Evolutionary conservation across 2,113 vertebrate genomes (phyloP).

Genomic region (Notothenia coriiceps): DNA sequence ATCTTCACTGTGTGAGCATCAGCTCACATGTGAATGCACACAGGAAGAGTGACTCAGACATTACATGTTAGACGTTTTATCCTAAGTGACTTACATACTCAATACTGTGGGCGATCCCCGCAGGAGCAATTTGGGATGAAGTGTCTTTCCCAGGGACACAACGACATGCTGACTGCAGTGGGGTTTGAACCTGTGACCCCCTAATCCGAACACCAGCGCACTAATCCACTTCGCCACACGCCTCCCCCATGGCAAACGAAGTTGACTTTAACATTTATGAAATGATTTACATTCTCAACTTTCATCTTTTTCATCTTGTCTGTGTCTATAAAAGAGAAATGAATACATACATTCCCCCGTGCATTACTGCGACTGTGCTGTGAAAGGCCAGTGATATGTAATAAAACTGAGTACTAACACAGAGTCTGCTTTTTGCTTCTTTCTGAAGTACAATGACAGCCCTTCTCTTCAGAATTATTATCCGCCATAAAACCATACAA

Average conservation of each 20-base stretch:
- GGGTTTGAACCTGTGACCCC: too few relatives aligned
- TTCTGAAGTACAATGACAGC: constrained; percentile 30
- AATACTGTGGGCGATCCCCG: too few relatives aligned
- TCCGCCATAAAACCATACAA: constrained; percentile 52
- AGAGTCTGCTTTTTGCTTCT: constrained; percentile 6
- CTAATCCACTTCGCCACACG: too few relatives aligned
- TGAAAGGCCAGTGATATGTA: constrained; percentile 32
- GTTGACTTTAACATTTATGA: background rate
- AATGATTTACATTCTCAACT: background rate
- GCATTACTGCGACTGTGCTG: background rate
- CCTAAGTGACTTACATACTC: too few relatives aligned
- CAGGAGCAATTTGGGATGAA: too few relatives aligned
- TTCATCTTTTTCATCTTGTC: background rate
- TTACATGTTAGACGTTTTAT: too few relatives aligned
- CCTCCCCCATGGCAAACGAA: constrained; percentile 3
- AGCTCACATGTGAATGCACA: constrained; percentile 16
- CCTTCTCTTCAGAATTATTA: constrained; percentile 33
- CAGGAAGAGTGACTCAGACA: constrained; percentile 34
- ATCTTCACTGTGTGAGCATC: background rate
- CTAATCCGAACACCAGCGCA: too few relatives aligned
- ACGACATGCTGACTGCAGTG: too few relatives aligned
- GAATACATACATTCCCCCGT: background rate
- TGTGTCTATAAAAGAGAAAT: constrained; percentile 3
- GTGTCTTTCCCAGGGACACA: too few relatives aligned
- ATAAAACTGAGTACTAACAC: constrained; percentile 40